Conservation (phyloP, 1,140 invertebrate species). For the fruit fly (Drosophila melanogaster) region Release_6_plus_ISO1_MT NT_033777.3:25340001-25340500, state of each 20-base stretch:
- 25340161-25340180: background rate
- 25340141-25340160: conserved; percentile 1
- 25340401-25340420: conserved; percentile 16
- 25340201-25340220: conserved; percentile 4
- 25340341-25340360: conserved; percentile 9
- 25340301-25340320: conserved; percentile 7
- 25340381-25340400: background rate
- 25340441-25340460: conserved; percentile 14
- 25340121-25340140: background rate
- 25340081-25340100: too few relatives aligned
- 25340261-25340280: conserved; percentile 6
- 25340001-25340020: too few relatives aligned
- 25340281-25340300: conserved; percentile 9
- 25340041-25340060: too few relatives aligned
- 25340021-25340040: too few relatives aligned
- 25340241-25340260: conserved; percentile 3
- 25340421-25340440: conserved; percentile 33
- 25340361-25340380: conserved; percentile 33
- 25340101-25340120: too few relatives aligned
- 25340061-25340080: too few relatives aligned
- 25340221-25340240: conserved; percentile 28
- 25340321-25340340: conserved; percentile 11
- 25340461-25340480: conserved; percentile 33
- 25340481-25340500: conserved; percentile 22
- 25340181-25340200: background rate